Conservation (phyloP, 2,113 vertebrate genomes). For the Opisthocomus hoazin region DNA sequence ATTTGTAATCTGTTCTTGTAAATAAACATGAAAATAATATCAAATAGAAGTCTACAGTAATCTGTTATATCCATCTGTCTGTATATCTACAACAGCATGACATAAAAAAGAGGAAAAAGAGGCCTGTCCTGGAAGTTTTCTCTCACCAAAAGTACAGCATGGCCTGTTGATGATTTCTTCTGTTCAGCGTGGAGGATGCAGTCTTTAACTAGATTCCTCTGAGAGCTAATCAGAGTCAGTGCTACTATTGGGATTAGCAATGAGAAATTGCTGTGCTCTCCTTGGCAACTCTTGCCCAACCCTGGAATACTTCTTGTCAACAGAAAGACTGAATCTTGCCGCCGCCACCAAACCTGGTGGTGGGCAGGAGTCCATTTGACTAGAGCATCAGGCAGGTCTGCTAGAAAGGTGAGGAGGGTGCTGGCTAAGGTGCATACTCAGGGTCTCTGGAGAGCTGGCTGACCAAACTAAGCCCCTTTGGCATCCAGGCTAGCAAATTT, state of each 20-base stretch:
- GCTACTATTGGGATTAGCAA: background rate
- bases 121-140: background rate
- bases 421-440: background rate
- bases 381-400: background rate
- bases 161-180: background rate
- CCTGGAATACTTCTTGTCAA: background rate
- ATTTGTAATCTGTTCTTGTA: background rate
- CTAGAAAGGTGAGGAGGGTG: background rate
- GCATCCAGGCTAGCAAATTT: background rate
- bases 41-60: background rate
- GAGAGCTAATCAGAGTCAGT: constrained; percentile 31
- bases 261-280: background rate
- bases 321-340: background rate
- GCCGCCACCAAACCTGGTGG: background rate
- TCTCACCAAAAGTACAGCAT: background rate
- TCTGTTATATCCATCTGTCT: background rate
- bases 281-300: constrained; percentile 5
- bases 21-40: background rate
- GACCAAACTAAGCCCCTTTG: background rate
- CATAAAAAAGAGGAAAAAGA: background rate
- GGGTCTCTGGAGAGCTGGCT: background rate
- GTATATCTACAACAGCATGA: background rate
- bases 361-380: background rate
- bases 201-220: background rate
- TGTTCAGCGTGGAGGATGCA: background rate